Conservation (phyloP, 2,888 invertebrate species). For the Erebia aethiops region DNA sequence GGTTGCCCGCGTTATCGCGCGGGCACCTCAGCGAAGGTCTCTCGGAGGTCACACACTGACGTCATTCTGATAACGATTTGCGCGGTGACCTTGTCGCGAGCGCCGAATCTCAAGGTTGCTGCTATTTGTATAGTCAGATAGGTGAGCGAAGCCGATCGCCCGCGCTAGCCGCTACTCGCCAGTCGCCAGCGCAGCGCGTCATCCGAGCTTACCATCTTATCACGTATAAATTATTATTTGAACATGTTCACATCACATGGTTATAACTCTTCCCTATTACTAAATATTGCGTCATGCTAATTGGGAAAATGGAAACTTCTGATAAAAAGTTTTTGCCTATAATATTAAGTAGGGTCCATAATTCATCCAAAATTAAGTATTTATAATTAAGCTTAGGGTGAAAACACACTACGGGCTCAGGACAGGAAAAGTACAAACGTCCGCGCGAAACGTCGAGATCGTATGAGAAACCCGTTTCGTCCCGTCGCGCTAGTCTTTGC, state of each 20-base stretch:
- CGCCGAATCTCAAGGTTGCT: slow-evolving; percentile 80
- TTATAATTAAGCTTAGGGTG: too few species aligned
- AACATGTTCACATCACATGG: background rate
- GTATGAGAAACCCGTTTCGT: too few species aligned
- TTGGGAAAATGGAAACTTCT: background rate
- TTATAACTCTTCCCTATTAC: background rate
- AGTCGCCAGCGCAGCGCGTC: slow-evolving; percentile 48
- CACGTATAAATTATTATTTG: slow-evolving; percentile 34
- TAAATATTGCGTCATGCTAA: background rate
- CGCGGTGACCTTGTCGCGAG: slow-evolving; percentile 80
- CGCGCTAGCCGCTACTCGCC: slow-evolving; percentile 44
- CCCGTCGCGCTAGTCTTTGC: too few species aligned
- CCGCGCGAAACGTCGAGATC: too few species aligned
- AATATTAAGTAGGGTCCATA: too few species aligned
- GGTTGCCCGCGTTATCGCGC: slow-evolving; percentile 70
- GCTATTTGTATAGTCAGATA: slow-evolving; percentile 80
- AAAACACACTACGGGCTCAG: too few species aligned
- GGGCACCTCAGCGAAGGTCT: slow-evolving; percentile 73
- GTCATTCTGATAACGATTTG: slow-evolving; percentile 82
- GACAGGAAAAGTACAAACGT: too few species aligned
- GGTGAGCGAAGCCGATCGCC: slow-evolving; percentile 50
- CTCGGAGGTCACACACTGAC: slow-evolving; percentile 77
- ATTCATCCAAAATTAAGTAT: too few species aligned
- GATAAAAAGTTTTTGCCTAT: too few species aligned
- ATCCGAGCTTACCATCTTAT: slow-evolving; percentile 70